Conservation (phyloP, 2,888 invertebrate species). For the Pantelozetes paolii region DNA sequence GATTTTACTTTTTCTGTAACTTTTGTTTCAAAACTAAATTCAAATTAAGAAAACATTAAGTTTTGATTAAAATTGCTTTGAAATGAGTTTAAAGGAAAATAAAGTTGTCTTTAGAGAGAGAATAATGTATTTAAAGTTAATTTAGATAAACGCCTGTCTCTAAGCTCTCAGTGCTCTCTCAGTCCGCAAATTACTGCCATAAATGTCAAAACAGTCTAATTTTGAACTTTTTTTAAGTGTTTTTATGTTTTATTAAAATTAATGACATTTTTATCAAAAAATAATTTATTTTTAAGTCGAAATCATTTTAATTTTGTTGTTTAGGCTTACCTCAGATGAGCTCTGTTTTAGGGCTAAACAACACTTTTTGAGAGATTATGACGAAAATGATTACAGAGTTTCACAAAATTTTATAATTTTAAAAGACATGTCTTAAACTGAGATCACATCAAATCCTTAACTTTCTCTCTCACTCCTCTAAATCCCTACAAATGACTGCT, state of each 20-base stretch:
- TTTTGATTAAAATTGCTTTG: background rate
- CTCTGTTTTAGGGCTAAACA: background rate
- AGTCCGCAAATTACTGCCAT: background rate
- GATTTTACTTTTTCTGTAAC: too few relatives aligned
- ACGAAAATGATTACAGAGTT: background rate
- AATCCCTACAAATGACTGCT: background rate
- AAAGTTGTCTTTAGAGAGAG: background rate
- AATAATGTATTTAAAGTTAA: background rate
- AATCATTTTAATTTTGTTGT: slow-evolving; percentile 6
- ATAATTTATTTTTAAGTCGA: background rate
- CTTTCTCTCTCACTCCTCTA: too few relatives aligned
- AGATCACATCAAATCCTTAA: background rate
- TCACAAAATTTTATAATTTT: slow-evolving; percentile 11
- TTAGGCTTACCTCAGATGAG: background rate
- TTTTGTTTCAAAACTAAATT: too few relatives aligned
- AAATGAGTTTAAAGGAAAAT: background rate
- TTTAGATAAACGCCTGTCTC: slow-evolving; percentile 16
- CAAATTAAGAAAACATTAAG: too few relatives aligned
- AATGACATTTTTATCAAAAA: slow-evolving; percentile 9
- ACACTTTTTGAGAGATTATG: background rate
- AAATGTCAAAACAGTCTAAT: slow-evolving; percentile 15
- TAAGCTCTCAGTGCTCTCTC: background rate
- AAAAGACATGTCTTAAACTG: slow-evolving; percentile 8
- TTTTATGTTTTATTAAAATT: slow-evolving; percentile 15
- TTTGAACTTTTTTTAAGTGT: slow-evolving; percentile 5